phyloP scores from a whole-genome alignment of 2,113 vertebrate species.

The Nothoprocta pentlandii region DNA sequence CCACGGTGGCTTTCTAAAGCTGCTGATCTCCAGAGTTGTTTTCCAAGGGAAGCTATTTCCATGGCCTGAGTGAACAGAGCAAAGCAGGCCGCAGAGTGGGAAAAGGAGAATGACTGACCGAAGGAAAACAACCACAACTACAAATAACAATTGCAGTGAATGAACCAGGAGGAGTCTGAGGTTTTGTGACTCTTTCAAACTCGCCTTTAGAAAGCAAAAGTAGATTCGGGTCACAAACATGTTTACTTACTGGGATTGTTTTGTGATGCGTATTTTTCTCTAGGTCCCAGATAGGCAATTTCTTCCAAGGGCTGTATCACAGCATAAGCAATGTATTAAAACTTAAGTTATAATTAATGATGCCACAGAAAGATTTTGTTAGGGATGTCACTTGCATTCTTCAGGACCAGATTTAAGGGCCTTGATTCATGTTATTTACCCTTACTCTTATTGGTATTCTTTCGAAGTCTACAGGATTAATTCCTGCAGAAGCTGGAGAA shows the following conservation, averaged over 20 bases:
- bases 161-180: slow-evolving; percentile 34
- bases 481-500: background rate
- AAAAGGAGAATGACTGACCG: background rate
- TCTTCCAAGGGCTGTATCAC: background rate
- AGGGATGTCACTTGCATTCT: slow-evolving; percentile 27
- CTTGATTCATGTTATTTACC: background rate
- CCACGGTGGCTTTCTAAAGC: background rate
- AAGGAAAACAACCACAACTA: slow-evolving; percentile 61
- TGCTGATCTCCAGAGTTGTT: slow-evolving; percentile 11
- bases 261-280: slow-evolving; percentile 34
- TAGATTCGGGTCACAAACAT: slow-evolving; percentile 58
- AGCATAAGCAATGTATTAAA: background rate
- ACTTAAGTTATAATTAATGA: background rate
- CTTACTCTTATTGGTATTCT: background rate
- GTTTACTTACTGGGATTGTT: slow-evolving; percentile 29
- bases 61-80: slow-evolving; percentile 14
- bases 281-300: background rate
- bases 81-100: slow-evolving; percentile 37
- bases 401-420: background rate
- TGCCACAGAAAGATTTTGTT: background rate
- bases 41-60: slow-evolving; percentile 51
- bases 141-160: slow-evolving; percentile 40
- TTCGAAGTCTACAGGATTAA: background rate
- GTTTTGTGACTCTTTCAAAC: slow-evolving; percentile 43
- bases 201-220: slow-evolving; percentile 54